A percentile compares a stretch with the other conserved stretches of the same genome.
Conservation (phyloP, 2,888 invertebrate genomes). For the Agrochola lota region DNA sequence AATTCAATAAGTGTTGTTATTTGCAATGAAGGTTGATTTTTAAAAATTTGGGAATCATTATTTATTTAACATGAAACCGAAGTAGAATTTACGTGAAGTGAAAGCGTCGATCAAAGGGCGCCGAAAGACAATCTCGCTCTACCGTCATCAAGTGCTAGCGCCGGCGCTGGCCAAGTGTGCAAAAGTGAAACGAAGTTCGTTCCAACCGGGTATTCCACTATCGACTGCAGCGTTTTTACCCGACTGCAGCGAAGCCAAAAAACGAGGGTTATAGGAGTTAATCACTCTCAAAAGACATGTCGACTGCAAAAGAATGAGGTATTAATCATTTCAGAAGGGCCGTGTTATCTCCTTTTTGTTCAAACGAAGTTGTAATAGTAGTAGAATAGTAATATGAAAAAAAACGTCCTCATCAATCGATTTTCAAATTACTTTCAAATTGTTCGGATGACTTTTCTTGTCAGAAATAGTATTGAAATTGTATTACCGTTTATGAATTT, state of each 20-base stretch:
- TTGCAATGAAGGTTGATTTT: no score
- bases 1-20: no score
- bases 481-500: constrained; percentile 53
- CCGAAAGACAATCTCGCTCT: no score
- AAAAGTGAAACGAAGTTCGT: background rate
- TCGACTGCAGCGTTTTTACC: background rate
- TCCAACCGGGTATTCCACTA: background rate
- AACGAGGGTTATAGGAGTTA: background rate
- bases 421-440: constrained; percentile 68
- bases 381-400: constrained; percentile 16
- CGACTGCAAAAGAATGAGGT: background rate
- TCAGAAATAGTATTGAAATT: constrained; percentile 60
- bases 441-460: constrained; percentile 62
- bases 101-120: no score
- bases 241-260: no score
- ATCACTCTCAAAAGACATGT: background rate
- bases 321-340: background rate
- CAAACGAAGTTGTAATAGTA: background rate
- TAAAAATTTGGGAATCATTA: no score
- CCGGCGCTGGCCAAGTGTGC: no score
- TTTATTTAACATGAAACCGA: no score
- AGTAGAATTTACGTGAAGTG: no score
- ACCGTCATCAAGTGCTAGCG: no score
- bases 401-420: constrained; percentile 41
- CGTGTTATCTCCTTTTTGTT: constrained; percentile 34